A percentile compares a stretch with the other conserved stretches of the same genome.
Conservation (phyloP, 2,888 invertebrate species). For the Lasioglossum vierecki region DNA sequence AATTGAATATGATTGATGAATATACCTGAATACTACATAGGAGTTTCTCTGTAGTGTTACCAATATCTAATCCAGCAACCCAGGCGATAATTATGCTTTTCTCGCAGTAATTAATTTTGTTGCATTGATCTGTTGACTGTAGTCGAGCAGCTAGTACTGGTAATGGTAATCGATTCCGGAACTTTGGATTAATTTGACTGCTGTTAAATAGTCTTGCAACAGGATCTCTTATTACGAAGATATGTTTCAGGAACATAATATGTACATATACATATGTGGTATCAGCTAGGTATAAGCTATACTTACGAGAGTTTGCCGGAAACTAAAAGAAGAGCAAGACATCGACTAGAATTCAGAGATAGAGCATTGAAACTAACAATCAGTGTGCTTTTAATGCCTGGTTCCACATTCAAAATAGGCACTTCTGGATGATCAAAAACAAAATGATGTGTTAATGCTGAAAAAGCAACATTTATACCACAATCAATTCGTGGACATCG, state of each 20-base stretch:
- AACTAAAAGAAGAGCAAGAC: slow-evolving; percentile 80
- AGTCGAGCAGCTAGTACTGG: slow-evolving; percentile 79
- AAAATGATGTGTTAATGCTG: slow-evolving; percentile 85
- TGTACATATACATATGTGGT: neutral
- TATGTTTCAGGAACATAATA: neutral
- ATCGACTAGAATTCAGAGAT: slow-evolving; percentile 77
- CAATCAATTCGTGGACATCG: slow-evolving; percentile 85
- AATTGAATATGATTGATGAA: slow-evolving; percentile 23
- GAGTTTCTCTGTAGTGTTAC: slow-evolving; percentile 71
- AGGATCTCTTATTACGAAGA: slow-evolving; percentile 72
- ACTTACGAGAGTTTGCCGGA: slow-evolving; percentile 82
- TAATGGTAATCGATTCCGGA: slow-evolving; percentile 79
- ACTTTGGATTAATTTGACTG: slow-evolving; percentile 78
- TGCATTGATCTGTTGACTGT: slow-evolving; percentile 64
- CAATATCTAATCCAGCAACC: slow-evolving; percentile 81
- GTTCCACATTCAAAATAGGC: slow-evolving; percentile 80
- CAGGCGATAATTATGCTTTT: slow-evolving; percentile 79
- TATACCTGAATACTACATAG: slow-evolving; percentile 80
- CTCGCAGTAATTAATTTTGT: slow-evolving; percentile 65
- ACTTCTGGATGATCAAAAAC: slow-evolving; percentile 86
- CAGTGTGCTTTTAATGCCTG: slow-evolving; percentile 78
- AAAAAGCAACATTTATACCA: slow-evolving; percentile 85
- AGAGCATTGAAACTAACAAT: slow-evolving; percentile 77
- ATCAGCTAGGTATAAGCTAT: slow-evolving; percentile 7
- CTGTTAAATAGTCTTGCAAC: slow-evolving; percentile 79